Conservation (phyloP, 2,888 invertebrate genomes). For the Chloromyia formosa region DNA sequence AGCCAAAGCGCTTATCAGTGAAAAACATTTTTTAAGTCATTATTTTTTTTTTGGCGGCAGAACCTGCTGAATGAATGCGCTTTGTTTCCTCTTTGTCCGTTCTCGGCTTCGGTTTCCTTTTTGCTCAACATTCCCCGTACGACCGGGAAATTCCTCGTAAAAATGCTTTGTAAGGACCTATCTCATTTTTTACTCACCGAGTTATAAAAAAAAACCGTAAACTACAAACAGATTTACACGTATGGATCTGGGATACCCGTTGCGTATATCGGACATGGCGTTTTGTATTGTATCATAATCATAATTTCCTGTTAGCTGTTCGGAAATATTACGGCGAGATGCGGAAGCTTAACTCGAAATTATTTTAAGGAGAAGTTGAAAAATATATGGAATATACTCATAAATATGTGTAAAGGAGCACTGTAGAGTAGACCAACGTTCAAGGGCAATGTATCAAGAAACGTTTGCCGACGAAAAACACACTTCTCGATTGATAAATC, state of each 20-base stretch:
- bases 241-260: conserved; percentile 8
- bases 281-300: conserved; percentile 14
- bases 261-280: not conserved
- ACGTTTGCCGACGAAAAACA: too few relatives aligned
- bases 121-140: conserved; percentile 3
- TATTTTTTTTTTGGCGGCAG: conserved; percentile 25
- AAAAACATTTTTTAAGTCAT: conserved; percentile 44
- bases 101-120: not conserved
- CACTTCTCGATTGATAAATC: too few relatives aligned
- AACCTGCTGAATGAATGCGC: conserved; percentile 6
- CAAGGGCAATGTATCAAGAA: not conserved
- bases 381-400: too few relatives aligned
- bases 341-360: conserved; percentile 31
- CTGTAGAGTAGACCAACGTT: too few relatives aligned
- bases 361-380: conserved; percentile 17
- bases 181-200: not conserved
- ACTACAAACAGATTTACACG: conserved; percentile 22
- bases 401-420: too few relatives aligned
- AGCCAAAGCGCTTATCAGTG: conserved; percentile 46
- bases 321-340: conserved; percentile 21
- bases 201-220: not conserved
- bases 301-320: conserved; percentile 32
- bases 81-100: conserved; percentile 38
- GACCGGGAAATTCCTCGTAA: conserved; percentile 26
- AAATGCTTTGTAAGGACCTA: conserved; percentile 24